Conservation (phyloP, 2,113 vertebrate genomes). For the Silurus asotus region DNA sequence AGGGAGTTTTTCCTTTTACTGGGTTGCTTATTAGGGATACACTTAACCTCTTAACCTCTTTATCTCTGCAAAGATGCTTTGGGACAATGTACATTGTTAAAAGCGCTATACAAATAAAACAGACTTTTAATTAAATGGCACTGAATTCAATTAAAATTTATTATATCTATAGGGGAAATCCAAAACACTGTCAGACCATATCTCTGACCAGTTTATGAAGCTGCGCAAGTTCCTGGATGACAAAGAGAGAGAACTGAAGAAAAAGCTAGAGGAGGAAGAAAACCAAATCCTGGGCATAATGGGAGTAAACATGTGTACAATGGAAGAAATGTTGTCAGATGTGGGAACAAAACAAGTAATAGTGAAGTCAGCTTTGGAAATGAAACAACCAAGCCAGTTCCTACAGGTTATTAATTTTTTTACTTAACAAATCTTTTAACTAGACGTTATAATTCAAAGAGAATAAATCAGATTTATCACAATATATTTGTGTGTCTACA, state of each 20-base stretch:
- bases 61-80: too few species aligned
- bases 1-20: too few species aligned
- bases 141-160: neutral
- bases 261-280: constrained; percentile 47
- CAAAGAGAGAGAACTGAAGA: constrained; percentile 58
- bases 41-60: too few species aligned
- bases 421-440: neutral
- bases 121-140: too few species aligned
- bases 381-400: constrained; percentile 35
- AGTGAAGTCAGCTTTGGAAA: constrained; percentile 31
- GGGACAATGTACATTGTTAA: too few species aligned
- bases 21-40: too few species aligned
- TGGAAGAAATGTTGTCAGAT: constrained; percentile 51
- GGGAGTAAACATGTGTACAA: constrained; percentile 5
- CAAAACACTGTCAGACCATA: constrained; percentile 39
- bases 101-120: too few species aligned
- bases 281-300: constrained; percentile 44
- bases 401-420: constrained; percentile 31
- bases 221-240: constrained; percentile 60
- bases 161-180: constrained; percentile 38
- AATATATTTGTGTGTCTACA: neutral
- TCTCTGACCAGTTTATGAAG: constrained; percentile 55
- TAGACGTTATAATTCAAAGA: neutral
- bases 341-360: constrained; percentile 32
- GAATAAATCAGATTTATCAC: neutral